phyloP scores from a whole-genome alignment of 2,888 invertebrate species.

The Thysanoteuthis rhombus region DNA sequence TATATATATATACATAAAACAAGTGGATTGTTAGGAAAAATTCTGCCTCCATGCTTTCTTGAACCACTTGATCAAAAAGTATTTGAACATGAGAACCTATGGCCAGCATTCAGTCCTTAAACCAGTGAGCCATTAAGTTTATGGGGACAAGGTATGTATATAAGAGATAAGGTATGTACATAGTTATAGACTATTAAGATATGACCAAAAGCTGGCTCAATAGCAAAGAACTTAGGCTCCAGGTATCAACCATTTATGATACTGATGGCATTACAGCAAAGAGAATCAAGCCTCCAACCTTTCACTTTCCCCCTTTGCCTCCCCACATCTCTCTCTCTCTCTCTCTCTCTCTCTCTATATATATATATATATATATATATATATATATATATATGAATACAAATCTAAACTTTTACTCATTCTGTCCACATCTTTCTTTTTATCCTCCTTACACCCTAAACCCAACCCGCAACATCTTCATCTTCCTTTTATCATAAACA shows the following conservation, averaged over 20 bases:
- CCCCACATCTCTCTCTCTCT: background rate
- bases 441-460: background rate
- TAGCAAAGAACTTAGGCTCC: background rate
- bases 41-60: too few relatives aligned
- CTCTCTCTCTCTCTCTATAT: too few relatives aligned
- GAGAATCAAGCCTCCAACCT: too few relatives aligned
- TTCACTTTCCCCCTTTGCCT: background rate
- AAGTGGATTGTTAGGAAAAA: too few relatives aligned
- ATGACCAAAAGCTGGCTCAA: background rate
- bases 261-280: background rate
- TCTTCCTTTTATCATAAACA: background rate
- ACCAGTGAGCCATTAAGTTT: too few relatives aligned
- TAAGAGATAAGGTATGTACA: background rate
- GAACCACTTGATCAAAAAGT: too few relatives aligned
- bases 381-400: too few relatives aligned
- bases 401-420: background rate
- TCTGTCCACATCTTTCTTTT: background rate
- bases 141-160: too few relatives aligned
- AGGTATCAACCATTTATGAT: background rate
- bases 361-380: too few relatives aligned
- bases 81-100: too few relatives aligned
- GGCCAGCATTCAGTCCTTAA: too few relatives aligned
- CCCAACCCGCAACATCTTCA: background rate
- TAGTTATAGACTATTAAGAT: background rate
- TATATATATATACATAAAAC: too few relatives aligned